Percentiles rank a stretch among this genome's conserved stretches.
Conservation (phyloP, 2,888 invertebrate genomes). For the Chromoteleia sp. region DNA sequence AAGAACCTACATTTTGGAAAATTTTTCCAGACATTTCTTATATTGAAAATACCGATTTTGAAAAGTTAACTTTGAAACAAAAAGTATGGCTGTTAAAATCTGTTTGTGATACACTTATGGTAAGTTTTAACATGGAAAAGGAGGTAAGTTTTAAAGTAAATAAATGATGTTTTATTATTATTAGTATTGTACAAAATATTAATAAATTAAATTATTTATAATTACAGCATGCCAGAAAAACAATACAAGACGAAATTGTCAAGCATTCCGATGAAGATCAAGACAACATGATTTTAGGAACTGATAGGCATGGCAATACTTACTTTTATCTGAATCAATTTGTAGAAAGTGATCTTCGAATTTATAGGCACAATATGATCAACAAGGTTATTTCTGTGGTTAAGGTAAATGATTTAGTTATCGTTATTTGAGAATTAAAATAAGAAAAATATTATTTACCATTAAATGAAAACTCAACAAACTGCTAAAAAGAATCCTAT, state of each 20-base stretch:
- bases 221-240: constrained; percentile 85
- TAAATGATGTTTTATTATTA: neutral
- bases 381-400: constrained; percentile 79
- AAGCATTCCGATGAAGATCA: constrained; percentile 84
- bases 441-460: no score
- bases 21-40: constrained; percentile 85
- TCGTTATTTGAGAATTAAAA: constrained; percentile 9
- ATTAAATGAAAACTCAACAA: no score
- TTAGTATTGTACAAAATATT: neutral
- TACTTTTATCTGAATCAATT: constrained; percentile 87
- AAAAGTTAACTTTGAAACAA: constrained; percentile 85
- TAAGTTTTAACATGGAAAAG: constrained; percentile 62
- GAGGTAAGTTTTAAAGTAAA: neutral
- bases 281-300: constrained; percentile 85
- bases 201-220: constrained; percentile 14
- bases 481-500: no score
- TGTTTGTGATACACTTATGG: constrained; percentile 85
- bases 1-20: constrained; percentile 86
- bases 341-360: constrained; percentile 85
- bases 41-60: constrained; percentile 85
- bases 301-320: constrained; percentile 85
- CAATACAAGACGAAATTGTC: constrained; percentile 85
- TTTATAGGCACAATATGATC: constrained; percentile 85
- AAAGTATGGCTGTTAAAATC: constrained; percentile 87
- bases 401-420: constrained; percentile 73